phyloP scores from a whole-genome alignment of 1,140 invertebrate genomes.

The Trialeurodes vaporariorum region DNA sequence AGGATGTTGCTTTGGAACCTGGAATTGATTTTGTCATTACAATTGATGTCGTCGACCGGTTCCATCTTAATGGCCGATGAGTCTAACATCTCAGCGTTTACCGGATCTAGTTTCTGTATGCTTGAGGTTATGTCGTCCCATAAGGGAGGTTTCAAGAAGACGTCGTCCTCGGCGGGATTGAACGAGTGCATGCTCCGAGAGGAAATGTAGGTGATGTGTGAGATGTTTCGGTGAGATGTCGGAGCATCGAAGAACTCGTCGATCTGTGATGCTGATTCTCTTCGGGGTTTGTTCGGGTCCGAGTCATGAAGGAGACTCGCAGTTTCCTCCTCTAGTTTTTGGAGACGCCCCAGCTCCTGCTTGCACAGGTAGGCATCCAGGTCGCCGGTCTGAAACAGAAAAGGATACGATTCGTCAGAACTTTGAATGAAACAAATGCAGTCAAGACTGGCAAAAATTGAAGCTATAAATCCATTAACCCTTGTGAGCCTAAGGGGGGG shows the following conservation, averaged over 20 bases:
- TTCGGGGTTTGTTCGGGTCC: conserved; percentile 37
- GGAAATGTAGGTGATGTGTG: conserved; percentile 31
- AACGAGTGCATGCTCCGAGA: conserved; percentile 36
- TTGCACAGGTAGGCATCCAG: conserved; percentile 47
- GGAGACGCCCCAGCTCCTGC: conserved; percentile 41
- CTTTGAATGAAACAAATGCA: no score
- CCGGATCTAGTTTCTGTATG: conserved; percentile 75
- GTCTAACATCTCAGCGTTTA: conserved; percentile 75
- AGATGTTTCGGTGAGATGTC: conserved; percentile 25
- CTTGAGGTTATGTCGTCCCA: conserved; percentile 84
- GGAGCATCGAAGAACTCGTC: conserved; percentile 52
- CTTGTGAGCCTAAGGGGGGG: no score
- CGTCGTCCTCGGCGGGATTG: conserved; percentile 53
- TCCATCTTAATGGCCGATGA: conserved; percentile 4
- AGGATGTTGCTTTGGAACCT: no score
- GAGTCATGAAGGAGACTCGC: conserved; percentile 23
- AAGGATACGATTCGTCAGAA: no score
- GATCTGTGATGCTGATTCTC: conserved; percentile 48
- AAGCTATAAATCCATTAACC: no score
- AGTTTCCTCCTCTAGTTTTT: conserved; percentile 42
- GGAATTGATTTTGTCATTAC: no score
- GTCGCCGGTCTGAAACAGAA: conserved; percentile 35
- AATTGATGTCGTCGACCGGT: not conserved
- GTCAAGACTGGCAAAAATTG: no score
- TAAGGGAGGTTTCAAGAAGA: conserved; percentile 48